These are phyloP conservation scores for Riptortus pedestris DNA, from an alignment of 1,140 invertebrate species.

Conservation along the genomic window DNA sequence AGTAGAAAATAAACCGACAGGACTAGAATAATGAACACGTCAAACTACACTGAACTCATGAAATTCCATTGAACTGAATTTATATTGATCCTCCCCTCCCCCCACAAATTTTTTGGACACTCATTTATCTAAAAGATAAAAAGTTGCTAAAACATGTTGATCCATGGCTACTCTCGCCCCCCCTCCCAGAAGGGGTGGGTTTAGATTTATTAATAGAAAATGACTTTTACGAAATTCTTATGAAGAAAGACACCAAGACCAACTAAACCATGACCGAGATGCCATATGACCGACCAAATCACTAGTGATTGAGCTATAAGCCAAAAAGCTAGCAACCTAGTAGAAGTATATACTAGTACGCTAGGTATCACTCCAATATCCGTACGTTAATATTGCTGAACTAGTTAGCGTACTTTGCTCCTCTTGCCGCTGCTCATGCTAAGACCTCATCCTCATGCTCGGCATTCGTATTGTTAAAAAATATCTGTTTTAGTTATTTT, in stretches of 20 bases:
- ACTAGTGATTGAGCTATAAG: not conserved
- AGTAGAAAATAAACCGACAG: conserved; percentile 16
- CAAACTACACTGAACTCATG: conserved; percentile 3
- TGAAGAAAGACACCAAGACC: too few relatives aligned
- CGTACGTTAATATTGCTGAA: too few relatives aligned
- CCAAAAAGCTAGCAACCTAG: too few relatives aligned
- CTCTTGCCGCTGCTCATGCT: not conserved
- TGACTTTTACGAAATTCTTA: too few relatives aligned
- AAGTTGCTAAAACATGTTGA: not conserved
- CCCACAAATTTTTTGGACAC: not conserved
- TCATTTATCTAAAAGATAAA: too few relatives aligned
- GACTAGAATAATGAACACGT: not conserved
- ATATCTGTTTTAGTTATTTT: conserved; percentile 3
- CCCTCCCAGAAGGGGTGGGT: not conserved
- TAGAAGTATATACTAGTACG: too few relatives aligned
- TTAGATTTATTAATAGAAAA: not conserved
- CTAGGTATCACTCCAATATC: too few relatives aligned
- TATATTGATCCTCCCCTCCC: not conserved
- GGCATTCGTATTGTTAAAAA: conserved; percentile 6
- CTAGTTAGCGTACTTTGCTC: not conserved
- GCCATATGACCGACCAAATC: conserved; percentile 1
- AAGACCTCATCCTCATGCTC: not conserved
- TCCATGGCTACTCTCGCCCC: conserved; percentile 4
- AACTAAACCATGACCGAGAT: too few relatives aligned
- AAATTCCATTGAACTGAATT: not conserved